Conservation (phyloP, 2,888 invertebrate species). For the Ormyrus rosae region DNA sequence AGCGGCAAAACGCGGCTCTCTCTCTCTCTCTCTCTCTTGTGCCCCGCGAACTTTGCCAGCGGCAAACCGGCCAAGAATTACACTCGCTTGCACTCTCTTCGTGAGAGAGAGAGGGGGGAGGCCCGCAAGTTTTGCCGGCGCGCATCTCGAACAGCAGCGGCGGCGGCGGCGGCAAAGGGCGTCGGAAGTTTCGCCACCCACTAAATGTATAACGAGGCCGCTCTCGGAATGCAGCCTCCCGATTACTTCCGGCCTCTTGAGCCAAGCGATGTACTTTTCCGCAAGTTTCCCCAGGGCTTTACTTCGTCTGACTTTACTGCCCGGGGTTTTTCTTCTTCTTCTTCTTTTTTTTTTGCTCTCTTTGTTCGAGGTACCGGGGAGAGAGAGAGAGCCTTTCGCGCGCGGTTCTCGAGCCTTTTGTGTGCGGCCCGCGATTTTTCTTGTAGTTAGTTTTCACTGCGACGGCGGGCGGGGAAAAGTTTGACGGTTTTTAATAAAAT, state of each 20-base stretch:
- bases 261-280: slow-evolving; percentile 73
- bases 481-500: no score
- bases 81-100: neutral
- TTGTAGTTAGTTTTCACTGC: no score
- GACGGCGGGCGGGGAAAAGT: no score
- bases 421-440: no score
- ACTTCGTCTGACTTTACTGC: no score
- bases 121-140: slow-evolving; percentile 44
- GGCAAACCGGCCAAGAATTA: slow-evolving; percentile 3
- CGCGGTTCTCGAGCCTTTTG: no score
- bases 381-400: no score
- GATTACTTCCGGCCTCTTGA: slow-evolving; percentile 75
- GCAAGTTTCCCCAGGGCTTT: slow-evolving; percentile 60
- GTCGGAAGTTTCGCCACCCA: slow-evolving; percentile 62
- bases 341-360: neutral
- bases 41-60: no score
- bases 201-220: slow-evolving; percentile 65
- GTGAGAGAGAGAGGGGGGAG: neutral
- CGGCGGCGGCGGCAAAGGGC: neutral
- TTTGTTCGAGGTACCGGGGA: neutral
- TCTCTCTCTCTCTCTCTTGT: slow-evolving; percentile 13
- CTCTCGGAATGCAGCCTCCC: slow-evolving; percentile 52
- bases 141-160: neutral
- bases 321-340: neutral
- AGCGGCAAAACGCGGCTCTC: slow-evolving; percentile 21